Base-by-base conservation (phyloP, 2,797 vertebrate species). In the Microtus obscurus region DNA sequence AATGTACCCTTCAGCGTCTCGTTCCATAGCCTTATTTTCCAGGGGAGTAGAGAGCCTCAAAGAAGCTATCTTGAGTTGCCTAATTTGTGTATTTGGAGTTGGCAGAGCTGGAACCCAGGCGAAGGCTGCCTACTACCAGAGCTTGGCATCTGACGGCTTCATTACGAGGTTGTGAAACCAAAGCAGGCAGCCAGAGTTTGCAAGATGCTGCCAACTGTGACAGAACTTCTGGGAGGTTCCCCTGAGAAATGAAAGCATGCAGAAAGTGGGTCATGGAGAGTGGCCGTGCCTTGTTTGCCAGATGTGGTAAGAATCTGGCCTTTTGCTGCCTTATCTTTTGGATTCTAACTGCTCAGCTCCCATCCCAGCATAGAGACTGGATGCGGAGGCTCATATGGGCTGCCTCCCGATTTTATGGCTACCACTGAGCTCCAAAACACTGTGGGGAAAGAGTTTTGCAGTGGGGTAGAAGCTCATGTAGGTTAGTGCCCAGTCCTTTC, bases 141-240 rank as follows among this genome's bases (percentile, higher is more conserved):
- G 76, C 48, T 74, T 71, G 67, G 67, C 56, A 92, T 76, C 56
- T 82, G 43, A 88, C 37, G 65, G 78, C 69, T 79, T 65, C 67
- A 76, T 92, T 23, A 16, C 2, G n/a, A 31, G 4, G 2, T 11
- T 48, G 82, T n/a, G 79, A 48, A 87, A 92, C 51, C 34, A 51
- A 51, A 90, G 29, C 37, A 51, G 40, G 53, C 71, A 73, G 67
- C 51, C 77, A 89, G 82, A 83, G 88, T 77, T 88, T 92, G 63
- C 27, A 94, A 88, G 91, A 76, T 45, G 37, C 14, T 13, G 4
- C 73, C 25, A 74, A 71, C 21, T 40, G n/a, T 53, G 87, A 80
- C 74, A 78, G 56, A 90, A 93, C 29, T 21, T 31, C 3, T 53
- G n/a, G 17, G 37, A 90, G 83, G n/a, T 45, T 90, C 73, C n/a